phyloP scores from a whole-genome alignment of 2,797 vertebrate species.

The Alca torda region DNA sequence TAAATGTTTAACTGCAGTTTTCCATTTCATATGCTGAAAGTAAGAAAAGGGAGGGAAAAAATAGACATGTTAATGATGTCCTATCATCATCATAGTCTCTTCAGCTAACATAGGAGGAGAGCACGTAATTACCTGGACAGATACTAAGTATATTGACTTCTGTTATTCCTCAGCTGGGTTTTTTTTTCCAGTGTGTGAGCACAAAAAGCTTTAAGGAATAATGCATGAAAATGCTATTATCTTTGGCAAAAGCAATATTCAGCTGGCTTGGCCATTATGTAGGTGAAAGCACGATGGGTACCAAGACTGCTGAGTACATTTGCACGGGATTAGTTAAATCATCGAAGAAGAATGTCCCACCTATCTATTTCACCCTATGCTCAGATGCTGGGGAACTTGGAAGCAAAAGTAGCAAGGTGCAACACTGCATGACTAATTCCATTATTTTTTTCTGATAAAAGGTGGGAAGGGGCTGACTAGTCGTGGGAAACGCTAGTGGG shows the following conservation, averaged over 20 bases:
- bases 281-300: slow-evolving; percentile 1
- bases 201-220: slow-evolving; percentile 24
- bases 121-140: background rate
- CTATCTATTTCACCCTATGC: background rate
- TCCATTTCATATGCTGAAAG: background rate
- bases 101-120: background rate
- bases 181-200: slow-evolving; percentile 2
- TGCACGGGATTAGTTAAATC: slow-evolving; percentile 35
- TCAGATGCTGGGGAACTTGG: background rate
- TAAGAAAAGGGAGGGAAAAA: background rate
- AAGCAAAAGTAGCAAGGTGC: background rate
- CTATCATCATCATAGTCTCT: background rate
- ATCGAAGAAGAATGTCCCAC: background rate
- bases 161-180: background rate
- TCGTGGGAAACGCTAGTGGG: background rate
- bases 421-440: background rate
- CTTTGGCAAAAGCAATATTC: slow-evolving; percentile 14
- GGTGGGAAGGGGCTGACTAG: background rate
- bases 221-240: slow-evolving; percentile 35
- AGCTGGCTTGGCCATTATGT: background rate
- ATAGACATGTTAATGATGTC: background rate
- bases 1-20: background rate
- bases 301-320: background rate
- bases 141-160: background rate
- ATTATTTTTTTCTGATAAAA: background rate